Conservation (phyloP, 1,140 invertebrate species). For the Listronotus oregonensis region DNA sequence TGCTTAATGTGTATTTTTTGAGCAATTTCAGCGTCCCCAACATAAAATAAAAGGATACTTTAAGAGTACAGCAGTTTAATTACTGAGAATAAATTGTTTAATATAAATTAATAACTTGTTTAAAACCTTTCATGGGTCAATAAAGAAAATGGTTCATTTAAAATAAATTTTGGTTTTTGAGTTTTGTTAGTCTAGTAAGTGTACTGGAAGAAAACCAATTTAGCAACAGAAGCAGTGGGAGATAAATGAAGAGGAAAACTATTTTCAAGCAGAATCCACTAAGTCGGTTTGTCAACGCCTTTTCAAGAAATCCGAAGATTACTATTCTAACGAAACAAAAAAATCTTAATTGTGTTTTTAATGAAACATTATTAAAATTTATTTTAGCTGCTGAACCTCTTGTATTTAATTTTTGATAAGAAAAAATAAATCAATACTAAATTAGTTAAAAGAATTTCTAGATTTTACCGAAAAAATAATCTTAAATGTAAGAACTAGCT, state of each 20-base stretch:
- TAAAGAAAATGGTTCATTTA: neutral
- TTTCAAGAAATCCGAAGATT: neutral
- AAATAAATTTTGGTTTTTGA: slow-evolving; percentile 8
- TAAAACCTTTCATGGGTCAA: no score
- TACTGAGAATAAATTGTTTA: no score
- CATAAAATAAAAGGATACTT: neutral
- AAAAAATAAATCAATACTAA: no score
- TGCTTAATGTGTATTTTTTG: neutral
- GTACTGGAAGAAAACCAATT: neutral
- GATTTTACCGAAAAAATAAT: no score
- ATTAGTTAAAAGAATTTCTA: no score
- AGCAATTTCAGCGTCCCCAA: slow-evolving; percentile 20
- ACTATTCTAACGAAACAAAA: no score
- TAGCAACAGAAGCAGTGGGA: neutral
- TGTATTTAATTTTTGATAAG: no score
- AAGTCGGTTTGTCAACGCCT: neutral
- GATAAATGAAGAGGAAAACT: neutral
- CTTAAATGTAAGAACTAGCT: no score
- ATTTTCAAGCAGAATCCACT: neutral
- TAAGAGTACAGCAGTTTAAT: neutral
- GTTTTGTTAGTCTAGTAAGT: neutral
- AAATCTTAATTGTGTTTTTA: neutral
- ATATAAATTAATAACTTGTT: no score
- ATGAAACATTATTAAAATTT: no score
- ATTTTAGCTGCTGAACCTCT: no score